A percentile compares a stretch with the other conserved stretches of the same genome.
These are phyloP conservation scores for Balanococcus diminutus DNA, from an alignment of 2,888 invertebrate genomes.

Conservation along the genomic window DNA sequence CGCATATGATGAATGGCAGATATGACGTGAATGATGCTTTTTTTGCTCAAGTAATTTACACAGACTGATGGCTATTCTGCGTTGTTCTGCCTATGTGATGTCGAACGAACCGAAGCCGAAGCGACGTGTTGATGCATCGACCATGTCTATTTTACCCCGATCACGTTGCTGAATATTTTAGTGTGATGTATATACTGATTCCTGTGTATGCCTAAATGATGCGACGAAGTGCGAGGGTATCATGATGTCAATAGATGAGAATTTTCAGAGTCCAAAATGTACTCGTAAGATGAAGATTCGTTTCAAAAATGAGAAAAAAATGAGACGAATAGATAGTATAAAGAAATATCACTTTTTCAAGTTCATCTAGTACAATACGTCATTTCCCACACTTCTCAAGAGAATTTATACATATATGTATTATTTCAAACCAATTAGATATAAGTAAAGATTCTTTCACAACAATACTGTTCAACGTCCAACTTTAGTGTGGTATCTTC, in stretches of 20 bases:
- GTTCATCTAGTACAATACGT: neutral
- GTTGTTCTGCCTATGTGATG: neutral
- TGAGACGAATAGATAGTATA: neutral
- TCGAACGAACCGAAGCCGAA: neutral
- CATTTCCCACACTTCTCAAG: neutral
- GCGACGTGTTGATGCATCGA: neutral
- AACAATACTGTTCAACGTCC: neutral
- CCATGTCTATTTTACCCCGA: neutral
- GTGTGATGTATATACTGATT: neutral
- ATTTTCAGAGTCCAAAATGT: too few relatives aligned
- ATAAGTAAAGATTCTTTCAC: neutral
- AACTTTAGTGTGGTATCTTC: neutral
- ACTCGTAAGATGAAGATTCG: neutral
- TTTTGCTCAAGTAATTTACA: neutral
- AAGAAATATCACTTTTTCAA: too few relatives aligned
- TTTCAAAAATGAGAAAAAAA: neutral
- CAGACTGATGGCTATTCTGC: neutral
- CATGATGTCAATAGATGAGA: neutral
- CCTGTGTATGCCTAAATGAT: neutral
- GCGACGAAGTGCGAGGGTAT: neutral
- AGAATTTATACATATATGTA: neutral
- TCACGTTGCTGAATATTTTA: neutral
- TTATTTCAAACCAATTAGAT: neutral
- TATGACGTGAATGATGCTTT: slow-evolving; percentile 1
- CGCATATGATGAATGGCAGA: neutral